A percentile compares a stretch with the other conserved stretches of the same genome.
Conservation (phyloP, 2,797 vertebrate species). For the Anolis apletophallus region DNA sequence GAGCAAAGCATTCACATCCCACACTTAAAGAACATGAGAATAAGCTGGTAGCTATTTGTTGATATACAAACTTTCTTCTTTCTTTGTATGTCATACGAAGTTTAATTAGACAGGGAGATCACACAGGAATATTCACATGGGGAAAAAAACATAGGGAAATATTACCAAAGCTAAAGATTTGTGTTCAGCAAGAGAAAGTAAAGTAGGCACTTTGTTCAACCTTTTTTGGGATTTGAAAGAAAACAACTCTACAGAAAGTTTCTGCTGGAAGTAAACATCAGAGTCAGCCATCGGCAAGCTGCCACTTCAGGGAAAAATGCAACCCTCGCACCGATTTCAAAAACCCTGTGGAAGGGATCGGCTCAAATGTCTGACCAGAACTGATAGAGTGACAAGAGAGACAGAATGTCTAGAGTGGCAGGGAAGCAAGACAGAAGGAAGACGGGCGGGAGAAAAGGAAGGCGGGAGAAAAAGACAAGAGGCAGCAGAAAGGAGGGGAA, state of each 20-base stretch:
- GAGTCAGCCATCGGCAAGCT: background rate
- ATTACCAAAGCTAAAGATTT: background rate
- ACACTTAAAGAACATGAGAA: too few species aligned
- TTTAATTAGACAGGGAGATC: too few species aligned
- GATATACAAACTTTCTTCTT: too few species aligned
- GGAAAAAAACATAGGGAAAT: background rate
- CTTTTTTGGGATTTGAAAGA: too few species aligned
- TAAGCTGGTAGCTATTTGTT: too few species aligned
- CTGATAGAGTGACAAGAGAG: background rate
- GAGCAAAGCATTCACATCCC: too few species aligned
- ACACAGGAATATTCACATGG: too few species aligned
- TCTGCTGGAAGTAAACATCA: background rate
- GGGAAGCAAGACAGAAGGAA: background rate
- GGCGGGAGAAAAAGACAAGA: background rate
- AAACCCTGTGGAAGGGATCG: too few species aligned
- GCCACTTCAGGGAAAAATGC: background rate
- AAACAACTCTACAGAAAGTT: background rate
- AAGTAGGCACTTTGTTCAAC: too few species aligned
- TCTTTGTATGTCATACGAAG: too few species aligned
- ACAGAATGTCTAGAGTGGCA: background rate
- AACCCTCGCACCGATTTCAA: background rate
- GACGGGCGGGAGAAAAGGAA: background rate
- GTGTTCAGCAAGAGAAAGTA: background rate
- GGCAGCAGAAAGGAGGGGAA: background rate
- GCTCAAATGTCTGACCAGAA: background rate